Evolutionary conservation across 2,113 vertebrate species (phyloP).

Genomic region (Tachysurus vachellii): DNA sequence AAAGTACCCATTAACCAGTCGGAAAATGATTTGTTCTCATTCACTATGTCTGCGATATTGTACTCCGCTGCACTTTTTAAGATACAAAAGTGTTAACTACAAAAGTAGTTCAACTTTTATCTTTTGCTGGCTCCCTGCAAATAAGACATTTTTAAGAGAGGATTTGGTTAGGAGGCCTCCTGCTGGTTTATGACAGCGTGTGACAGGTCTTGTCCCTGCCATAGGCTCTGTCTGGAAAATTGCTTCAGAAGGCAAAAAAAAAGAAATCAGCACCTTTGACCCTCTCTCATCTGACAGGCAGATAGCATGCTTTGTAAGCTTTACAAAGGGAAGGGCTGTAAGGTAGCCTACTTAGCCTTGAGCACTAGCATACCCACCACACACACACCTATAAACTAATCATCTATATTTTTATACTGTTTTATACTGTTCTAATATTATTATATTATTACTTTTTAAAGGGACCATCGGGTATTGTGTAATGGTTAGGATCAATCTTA

Average conservation of each 20-base stretch:
- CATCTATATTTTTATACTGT: too few relatives aligned
- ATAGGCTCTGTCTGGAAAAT: conserved; percentile 4
- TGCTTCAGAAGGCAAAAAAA: not conserved
- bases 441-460: not conserved
- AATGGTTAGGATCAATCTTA: not conserved
- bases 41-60: not conserved
- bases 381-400: not conserved
- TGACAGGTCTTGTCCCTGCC: not conserved
- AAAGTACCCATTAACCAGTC: not conserved
- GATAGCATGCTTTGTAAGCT: conserved; percentile 6
- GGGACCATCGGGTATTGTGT: not conserved
- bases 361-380: not conserved
- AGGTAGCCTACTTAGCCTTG: not conserved
- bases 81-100: not conserved
- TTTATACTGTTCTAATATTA: not conserved
- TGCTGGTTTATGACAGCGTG: not conserved
- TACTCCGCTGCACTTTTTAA: not conserved
- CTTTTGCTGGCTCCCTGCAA: not conserved
- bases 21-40: not conserved
- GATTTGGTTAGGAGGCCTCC: not conserved
- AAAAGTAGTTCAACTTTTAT: not conserved
- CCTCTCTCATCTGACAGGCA: conserved; percentile 10
- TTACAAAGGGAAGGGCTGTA: conserved; percentile 14
- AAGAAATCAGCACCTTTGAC: not conserved
- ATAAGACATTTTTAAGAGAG: not conserved